Conservation (phyloP, 1,140 invertebrate species). For the Tetramorium alpestre region DNA sequence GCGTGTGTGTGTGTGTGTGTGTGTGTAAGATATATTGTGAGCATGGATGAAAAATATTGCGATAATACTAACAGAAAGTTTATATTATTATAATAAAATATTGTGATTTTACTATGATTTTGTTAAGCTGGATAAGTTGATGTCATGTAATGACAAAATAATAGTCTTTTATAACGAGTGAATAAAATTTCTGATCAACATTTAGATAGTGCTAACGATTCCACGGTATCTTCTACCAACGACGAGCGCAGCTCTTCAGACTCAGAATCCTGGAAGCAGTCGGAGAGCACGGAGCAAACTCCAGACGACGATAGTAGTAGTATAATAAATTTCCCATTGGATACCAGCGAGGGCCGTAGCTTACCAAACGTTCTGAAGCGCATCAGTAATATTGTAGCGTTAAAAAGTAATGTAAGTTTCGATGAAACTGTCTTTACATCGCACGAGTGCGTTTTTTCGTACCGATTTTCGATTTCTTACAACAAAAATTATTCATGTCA, state of each 20-base stretch:
- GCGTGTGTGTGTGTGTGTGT: too few species aligned
- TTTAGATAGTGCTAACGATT: slow-evolving; percentile 65
- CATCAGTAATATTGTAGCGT: slow-evolving; percentile 92
- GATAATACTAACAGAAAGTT: background rate
- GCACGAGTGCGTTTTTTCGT: background rate
- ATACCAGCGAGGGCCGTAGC: slow-evolving; percentile 88
- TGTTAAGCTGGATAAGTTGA: background rate
- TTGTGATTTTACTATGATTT: background rate
- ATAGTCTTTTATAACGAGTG: background rate
- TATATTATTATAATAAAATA: background rate
- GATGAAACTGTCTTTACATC: background rate
- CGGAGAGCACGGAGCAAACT: slow-evolving; percentile 76
- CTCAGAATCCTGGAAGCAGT: slow-evolving; percentile 80
- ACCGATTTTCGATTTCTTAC: background rate
- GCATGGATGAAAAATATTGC: too few species aligned
- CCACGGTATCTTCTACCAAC: slow-evolving; percentile 74
- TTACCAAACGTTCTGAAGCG: slow-evolving; percentile 92
- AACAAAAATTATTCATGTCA: background rate
- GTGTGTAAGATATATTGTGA: too few species aligned
- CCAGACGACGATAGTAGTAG: slow-evolving; percentile 78
- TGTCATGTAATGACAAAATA: background rate
- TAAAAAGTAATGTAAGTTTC: slow-evolving; percentile 90
- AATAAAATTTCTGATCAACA: background rate
- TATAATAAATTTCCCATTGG: slow-evolving; percentile 82
- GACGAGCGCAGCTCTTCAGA: slow-evolving; percentile 81